Percentiles rank a stretch among this genome's conserved stretches.
These are phyloP conservation scores for Lampropteryx suffumata DNA, from an alignment of 2,888 invertebrate genomes.

Conservation along the genomic window DNA sequence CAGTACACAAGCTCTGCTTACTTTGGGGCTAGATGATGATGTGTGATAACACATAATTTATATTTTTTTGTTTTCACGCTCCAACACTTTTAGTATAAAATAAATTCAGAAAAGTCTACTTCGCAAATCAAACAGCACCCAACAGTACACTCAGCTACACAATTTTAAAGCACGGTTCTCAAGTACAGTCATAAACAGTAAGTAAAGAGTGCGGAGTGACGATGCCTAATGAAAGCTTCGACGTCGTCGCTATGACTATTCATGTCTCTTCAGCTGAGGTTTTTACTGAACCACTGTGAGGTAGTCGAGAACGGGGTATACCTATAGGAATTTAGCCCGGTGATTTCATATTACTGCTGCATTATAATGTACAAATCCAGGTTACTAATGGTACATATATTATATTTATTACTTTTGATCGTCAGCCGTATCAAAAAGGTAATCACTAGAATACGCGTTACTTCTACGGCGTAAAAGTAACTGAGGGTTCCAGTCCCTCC, in stretches of 20 bases:
- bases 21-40: too few species aligned
- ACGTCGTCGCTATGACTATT: conserved; percentile 68
- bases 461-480: too few species aligned
- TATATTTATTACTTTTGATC: too few species aligned
- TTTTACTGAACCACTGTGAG: conserved; percentile 22
- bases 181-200: conserved; percentile 27
- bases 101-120: neutral
- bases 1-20: too few species aligned
- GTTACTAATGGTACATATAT: too few species aligned
- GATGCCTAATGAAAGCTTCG: conserved; percentile 60
- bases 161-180: neutral
- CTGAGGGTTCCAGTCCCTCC: too few species aligned
- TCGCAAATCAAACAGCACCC: neutral
- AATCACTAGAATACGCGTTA: too few species aligned
- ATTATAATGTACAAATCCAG: too few species aligned
- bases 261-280: conserved; percentile 52
- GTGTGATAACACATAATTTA: too few species aligned
- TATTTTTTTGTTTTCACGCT: too few species aligned
- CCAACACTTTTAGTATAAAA: neutral
- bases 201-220: conserved; percentile 35
- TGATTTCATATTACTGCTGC: too few species aligned
- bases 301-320: conserved; percentile 14
- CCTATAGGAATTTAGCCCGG: neutral
- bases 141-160: conserved; percentile 1
- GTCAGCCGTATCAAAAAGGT: too few species aligned